These are phyloP conservation scores for Euthynnus affinis DNA, from an alignment of 2,797 vertebrate species.

Conservation along the genomic window DNA sequence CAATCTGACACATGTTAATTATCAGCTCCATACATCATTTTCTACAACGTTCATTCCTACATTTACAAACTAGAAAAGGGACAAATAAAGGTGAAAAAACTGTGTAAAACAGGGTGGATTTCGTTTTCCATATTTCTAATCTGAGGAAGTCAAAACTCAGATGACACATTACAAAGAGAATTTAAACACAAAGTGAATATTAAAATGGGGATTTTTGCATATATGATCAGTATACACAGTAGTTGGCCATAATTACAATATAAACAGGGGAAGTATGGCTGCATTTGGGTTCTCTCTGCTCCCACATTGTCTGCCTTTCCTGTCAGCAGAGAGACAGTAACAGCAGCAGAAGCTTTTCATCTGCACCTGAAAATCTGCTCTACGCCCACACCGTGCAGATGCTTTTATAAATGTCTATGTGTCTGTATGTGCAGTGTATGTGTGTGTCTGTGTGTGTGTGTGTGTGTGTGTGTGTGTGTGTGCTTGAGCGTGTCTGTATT, in stretches of 20 bases:
- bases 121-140: too few relatives aligned
- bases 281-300: constrained; percentile 44
- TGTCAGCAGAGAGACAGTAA: constrained; percentile 77
- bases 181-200: too few relatives aligned
- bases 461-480: constrained; percentile 17
- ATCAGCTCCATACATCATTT: too few relatives aligned
- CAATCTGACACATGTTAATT: too few relatives aligned
- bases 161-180: too few relatives aligned
- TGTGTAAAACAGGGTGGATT: too few relatives aligned
- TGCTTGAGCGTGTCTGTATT: constrained; percentile 15
- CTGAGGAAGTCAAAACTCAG: too few relatives aligned
- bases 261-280: constrained; percentile 34
- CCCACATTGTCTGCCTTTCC: constrained; percentile 73
- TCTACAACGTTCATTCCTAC: too few relatives aligned
- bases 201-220: not conserved
- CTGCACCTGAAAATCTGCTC: constrained; percentile 72
- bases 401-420: constrained; percentile 56
- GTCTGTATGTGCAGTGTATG: constrained; percentile 27
- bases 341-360: constrained; percentile 71
- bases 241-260: constrained; percentile 26
- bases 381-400: constrained; percentile 61
- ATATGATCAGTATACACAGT: constrained; percentile 20
- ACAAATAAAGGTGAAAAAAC: too few relatives aligned
- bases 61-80: too few relatives aligned
- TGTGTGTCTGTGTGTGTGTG: constrained; percentile 39